Evolutionary conservation across 64 coral and sea anemone species (phyloP), one percentile per base, ranked within the genome.

Genomic region (Montipora efflorescens): DNA sequence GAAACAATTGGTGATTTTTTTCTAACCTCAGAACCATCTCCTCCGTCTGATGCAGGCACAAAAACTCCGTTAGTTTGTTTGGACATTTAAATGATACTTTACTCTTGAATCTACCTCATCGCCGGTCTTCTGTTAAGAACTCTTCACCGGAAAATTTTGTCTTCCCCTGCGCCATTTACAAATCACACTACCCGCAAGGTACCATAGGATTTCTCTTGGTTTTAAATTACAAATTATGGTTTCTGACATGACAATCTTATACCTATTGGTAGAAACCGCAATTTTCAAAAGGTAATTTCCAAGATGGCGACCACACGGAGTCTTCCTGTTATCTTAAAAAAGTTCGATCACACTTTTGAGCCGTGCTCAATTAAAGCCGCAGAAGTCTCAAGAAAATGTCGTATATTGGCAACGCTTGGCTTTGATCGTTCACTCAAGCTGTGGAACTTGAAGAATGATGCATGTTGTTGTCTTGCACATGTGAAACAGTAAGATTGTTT

Each of bases 281-380:
- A 64, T 43, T 44, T 86, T 44, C 70, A 14, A 15, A 49, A 45
- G 8, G 15, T 14, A 78, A 13, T 46, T 68, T 84, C 44, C 88
- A 87, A 95, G 87, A 95, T 95, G 93, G 93, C 93, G 80, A 90
- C 88, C 19, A 59, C 68, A 5, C 76, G 87, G 18, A 72, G 82
- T 49, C 73, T 95, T 86, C 93, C 93, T 72, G 93, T 95, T 8
- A 90, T 90, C 11, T 79, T 95, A 59, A 95, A 95, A 67, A 90
- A 90, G 67, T 90, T 62, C 59, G 59, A 74, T 59, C 45, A 76
- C 18, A 43, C 62, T 77, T 78, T 67, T 62, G 61, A 79, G 57
- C 74, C 69, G 67, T 53, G 61, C 16, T 4, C 7, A 25, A 19
- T 90, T 9, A 10, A 70, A 47, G 47, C 13, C 16, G 93, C 88